A percentile compares a stretch with the other conserved stretches of the same genome.
Conservation (phyloP, 2,113 vertebrate genomes). For the Rhabdomys dilectus region DNA sequence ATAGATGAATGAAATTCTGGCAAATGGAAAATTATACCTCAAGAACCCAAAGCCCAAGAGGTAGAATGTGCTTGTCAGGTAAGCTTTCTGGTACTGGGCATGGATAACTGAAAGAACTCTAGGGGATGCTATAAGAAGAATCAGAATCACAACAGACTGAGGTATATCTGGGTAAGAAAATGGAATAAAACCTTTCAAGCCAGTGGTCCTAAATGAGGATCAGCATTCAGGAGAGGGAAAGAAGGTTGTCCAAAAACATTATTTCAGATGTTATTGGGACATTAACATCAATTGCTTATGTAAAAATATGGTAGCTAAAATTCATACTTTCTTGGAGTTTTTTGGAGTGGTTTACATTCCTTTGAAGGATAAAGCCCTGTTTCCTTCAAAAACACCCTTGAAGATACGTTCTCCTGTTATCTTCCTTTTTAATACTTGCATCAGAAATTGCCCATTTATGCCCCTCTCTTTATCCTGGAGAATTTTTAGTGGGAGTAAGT, state of each 20-base stretch:
- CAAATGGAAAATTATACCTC: not conserved
- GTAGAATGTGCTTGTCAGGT: not conserved
- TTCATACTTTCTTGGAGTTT: not conserved
- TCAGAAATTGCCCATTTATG: not conserved
- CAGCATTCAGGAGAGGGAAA: not conserved
- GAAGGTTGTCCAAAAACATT: not conserved
- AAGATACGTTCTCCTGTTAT: not conserved
- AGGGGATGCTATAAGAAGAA: not conserved
- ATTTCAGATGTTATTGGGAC: not conserved
- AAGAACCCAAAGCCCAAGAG: not conserved
- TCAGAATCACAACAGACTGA: not conserved
- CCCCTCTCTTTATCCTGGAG: no score
- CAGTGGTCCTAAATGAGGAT: not conserved
- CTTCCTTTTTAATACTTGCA: not conserved
- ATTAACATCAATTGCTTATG: not conserved
- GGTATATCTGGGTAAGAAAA: not conserved
- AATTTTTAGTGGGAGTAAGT: not conserved
- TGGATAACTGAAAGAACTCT: not conserved
- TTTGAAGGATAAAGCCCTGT: not conserved
- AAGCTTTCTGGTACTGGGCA: not conserved
- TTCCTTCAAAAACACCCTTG: not conserved
- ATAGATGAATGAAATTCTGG: not conserved
- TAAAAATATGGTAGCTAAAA: not conserved
- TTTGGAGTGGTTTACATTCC: not conserved
- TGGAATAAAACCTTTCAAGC: not conserved